A percentile compares a stretch with the other conserved stretches of the same genome.
Conservation (phyloP, 53 echinoderm and acorn worm genomes). For the Patiria pectinifera region DNA sequence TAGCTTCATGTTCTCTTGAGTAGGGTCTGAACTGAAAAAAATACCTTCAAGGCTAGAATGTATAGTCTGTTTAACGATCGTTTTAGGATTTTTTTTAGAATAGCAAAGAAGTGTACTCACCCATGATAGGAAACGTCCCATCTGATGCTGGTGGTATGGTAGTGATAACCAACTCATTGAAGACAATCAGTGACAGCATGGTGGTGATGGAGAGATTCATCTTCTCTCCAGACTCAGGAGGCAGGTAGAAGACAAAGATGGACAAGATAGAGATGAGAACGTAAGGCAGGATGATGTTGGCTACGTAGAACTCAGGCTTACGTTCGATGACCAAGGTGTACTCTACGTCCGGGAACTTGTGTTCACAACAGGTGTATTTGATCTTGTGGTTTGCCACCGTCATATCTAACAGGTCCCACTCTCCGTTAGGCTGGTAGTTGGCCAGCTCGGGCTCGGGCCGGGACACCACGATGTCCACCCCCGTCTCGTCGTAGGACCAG, state of each 20-base stretch:
- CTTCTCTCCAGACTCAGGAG: constrained; percentile 95
- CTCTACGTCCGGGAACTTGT: constrained; percentile 76
- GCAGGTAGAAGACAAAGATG: constrained; percentile 82
- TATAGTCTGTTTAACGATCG: no score
- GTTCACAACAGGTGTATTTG: constrained; percentile 74
- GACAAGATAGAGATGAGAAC: constrained; percentile 79
- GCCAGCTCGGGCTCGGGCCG: constrained; percentile 60
- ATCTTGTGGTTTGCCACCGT: constrained; percentile 58
- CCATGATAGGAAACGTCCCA: constrained; percentile 83
- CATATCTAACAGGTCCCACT: constrained; percentile 79
- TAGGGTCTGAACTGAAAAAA: no score
- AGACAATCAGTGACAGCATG: constrained; percentile 90
- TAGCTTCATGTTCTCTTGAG: no score
- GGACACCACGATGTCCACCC: constrained; percentile 56
- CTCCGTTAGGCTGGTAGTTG: constrained; percentile 78
- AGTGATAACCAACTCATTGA: constrained; percentile 82
- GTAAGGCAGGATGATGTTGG: constrained; percentile 89
- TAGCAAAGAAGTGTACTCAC: constrained; percentile 47
- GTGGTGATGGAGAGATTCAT: constrained; percentile 88
- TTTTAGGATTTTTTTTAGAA: no score
- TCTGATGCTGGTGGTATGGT: constrained; percentile 91
- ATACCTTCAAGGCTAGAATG: no score
- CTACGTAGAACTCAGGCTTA: constrained; percentile 84
- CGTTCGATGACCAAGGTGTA: constrained; percentile 79
- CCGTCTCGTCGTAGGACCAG: constrained; percentile 75